Conservation (phyloP, 2,888 invertebrate species). For the Smittia aterrima region DNA sequence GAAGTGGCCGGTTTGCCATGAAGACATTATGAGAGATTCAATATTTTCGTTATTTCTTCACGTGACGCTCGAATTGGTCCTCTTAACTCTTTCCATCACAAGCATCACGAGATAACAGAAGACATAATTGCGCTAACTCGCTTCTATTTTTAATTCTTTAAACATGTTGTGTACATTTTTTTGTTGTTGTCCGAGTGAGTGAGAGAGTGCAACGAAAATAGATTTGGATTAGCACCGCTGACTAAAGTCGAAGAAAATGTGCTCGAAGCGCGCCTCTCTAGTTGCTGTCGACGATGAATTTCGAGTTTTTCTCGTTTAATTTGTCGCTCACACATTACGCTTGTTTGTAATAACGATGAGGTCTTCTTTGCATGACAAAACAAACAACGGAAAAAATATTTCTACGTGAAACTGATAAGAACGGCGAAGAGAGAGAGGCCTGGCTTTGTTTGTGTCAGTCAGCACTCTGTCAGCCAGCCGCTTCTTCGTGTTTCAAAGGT, state of each 20-base stretch:
- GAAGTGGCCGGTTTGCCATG: no score
- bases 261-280: not conserved
- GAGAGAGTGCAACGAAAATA: not conserved
- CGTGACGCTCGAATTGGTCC: no score
- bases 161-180: constrained; percentile 10
- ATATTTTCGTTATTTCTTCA: no score
- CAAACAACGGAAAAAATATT: not conserved
- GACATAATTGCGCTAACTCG: not conserved
- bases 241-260: not conserved
- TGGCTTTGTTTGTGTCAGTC: constrained; percentile 1
- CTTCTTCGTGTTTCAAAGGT: not conserved
- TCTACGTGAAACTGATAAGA: not conserved
- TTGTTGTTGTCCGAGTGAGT: not conserved
- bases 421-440: not conserved
- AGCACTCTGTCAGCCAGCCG: no score
- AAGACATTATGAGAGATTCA: no score
- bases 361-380: constrained; percentile 22
- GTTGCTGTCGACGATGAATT: not conserved
- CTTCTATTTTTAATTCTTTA: not conserved
- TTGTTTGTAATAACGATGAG: constrained; percentile 10
- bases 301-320: not conserved
- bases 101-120: not conserved
- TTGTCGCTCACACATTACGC: not conserved
- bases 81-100: no score
- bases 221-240: not conserved